phyloP scores from a whole-genome alignment of 1,140 invertebrate genomes.

The Metopolophium dirhodum region DNA sequence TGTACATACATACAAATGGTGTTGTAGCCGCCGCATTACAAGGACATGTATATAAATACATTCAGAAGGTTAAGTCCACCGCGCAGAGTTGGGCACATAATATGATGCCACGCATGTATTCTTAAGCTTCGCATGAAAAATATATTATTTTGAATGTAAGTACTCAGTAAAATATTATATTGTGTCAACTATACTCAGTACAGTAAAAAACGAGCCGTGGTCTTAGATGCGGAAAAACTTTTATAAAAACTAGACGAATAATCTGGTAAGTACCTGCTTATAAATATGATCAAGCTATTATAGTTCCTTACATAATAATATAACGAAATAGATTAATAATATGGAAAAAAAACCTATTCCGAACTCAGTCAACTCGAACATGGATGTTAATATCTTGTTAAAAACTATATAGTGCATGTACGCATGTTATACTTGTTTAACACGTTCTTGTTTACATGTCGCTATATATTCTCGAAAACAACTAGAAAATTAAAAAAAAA shows the following conservation, averaged over 20 bases:
- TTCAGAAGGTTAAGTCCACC: slow-evolving; percentile 1
- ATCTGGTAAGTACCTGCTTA: not conserved
- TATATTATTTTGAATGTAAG: not conserved
- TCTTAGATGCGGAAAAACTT: not conserved
- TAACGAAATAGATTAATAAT: not conserved
- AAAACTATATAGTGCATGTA: no score
- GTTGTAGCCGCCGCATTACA: not conserved
- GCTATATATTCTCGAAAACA: not conserved
- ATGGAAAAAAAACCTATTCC: not conserved
- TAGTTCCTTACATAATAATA: no score
- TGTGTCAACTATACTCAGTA: not conserved
- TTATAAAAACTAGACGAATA: not conserved
- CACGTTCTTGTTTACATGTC: not conserved
- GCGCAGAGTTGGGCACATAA: not conserved
- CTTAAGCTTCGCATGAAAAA: not conserved
- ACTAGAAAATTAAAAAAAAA: not conserved
- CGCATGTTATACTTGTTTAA: no score
- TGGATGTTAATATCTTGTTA: not conserved
- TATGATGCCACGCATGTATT: not conserved
- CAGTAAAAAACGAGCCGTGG: not conserved
- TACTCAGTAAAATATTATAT: not conserved
- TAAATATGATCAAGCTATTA: not conserved
- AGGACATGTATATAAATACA: slow-evolving; percentile 21
- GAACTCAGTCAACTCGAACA: not conserved
- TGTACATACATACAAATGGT: not conserved